phyloP scores from a whole-genome alignment of 2,113 vertebrate species.

The Oncorhynchus gorbuscha region DNA sequence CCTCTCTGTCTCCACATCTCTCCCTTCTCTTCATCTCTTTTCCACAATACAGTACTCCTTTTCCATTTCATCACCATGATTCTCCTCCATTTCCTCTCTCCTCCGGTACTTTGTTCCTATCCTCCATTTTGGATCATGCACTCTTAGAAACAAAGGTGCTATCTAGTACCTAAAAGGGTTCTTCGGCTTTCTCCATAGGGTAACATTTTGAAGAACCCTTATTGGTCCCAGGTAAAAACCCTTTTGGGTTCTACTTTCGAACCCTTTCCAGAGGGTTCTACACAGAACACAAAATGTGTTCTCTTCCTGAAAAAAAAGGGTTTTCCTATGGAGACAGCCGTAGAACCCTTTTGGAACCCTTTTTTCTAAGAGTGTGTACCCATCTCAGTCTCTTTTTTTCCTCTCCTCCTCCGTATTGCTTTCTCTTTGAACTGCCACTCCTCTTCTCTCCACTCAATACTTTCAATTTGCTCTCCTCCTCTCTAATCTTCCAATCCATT shows the following conservation, averaged over 20 bases:
- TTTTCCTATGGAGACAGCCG: too few species aligned
- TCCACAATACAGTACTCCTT: conserved; percentile 34
- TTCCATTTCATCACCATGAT: not conserved
- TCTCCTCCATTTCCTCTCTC: not conserved
- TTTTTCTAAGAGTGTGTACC: too few species aligned
- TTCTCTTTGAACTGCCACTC: not conserved
- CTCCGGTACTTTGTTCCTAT: not conserved
- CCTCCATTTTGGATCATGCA: not conserved
- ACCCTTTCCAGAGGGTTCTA: too few species aligned
- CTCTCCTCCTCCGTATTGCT: conserved; percentile 30
- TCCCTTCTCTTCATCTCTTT: not conserved
- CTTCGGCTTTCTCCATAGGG: too few species aligned
- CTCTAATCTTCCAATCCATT: conserved; percentile 67
- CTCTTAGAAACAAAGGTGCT: too few species aligned
- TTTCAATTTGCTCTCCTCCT: conserved; percentile 67
- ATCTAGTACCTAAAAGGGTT: too few species aligned
- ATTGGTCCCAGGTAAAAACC: too few species aligned
- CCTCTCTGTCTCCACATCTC: not conserved
- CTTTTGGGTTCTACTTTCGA: too few species aligned
- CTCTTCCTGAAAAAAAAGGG: too few species aligned
- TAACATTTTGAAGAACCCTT: too few species aligned
- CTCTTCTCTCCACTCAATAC: conserved; percentile 57
- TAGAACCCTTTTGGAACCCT: too few species aligned
- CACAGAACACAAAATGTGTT: too few species aligned
- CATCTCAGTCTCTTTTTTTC: not conserved